These are phyloP conservation scores for Yponomeuta cagnagella DNA, from an alignment of 2,888 invertebrate genomes.

Conservation along the genomic window DNA sequence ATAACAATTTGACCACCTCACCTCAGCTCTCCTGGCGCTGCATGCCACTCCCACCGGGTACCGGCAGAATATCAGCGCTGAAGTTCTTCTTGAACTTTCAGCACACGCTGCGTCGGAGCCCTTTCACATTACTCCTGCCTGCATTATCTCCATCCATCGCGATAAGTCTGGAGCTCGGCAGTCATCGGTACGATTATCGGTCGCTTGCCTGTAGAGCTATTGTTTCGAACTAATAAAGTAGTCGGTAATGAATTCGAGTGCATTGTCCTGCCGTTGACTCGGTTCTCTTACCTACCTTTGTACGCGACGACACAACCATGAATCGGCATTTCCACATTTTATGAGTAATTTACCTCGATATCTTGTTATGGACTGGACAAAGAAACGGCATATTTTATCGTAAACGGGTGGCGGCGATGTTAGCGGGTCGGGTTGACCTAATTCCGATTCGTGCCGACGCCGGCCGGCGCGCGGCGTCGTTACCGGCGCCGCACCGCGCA, in stretches of 20 bases:
- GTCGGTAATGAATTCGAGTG: slow-evolving; percentile 46
- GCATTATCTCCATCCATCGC: slow-evolving; percentile 5
- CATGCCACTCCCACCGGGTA: too few species aligned
- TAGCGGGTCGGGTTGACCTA: slow-evolving; percentile 13
- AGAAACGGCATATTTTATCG: neutral
- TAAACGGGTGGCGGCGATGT: neutral
- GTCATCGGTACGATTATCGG: slow-evolving; percentile 32
- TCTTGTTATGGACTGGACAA: neutral
- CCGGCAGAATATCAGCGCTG: too few species aligned
- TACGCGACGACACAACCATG: slow-evolving; percentile 22
- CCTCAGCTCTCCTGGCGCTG: too few species aligned
- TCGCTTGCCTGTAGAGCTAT: slow-evolving; percentile 32
- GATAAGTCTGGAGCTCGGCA: slow-evolving; percentile 9
- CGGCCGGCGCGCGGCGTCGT: slow-evolving; percentile 14
- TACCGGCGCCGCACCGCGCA: slow-evolving; percentile 7
- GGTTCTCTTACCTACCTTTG: slow-evolving; percentile 30
- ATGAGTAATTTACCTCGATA: neutral
- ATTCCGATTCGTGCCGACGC: neutral
- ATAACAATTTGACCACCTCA: too few species aligned
- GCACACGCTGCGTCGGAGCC: too few species aligned
- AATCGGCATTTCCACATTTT: slow-evolving; percentile 7
- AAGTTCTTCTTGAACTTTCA: too few species aligned
- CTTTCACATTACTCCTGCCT: neutral
- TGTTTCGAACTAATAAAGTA: slow-evolving; percentile 40
- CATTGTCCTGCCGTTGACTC: slow-evolving; percentile 42